Conservation (phyloP, 2,113 vertebrate genomes). For the Nothobranchius furzeri region DNA sequence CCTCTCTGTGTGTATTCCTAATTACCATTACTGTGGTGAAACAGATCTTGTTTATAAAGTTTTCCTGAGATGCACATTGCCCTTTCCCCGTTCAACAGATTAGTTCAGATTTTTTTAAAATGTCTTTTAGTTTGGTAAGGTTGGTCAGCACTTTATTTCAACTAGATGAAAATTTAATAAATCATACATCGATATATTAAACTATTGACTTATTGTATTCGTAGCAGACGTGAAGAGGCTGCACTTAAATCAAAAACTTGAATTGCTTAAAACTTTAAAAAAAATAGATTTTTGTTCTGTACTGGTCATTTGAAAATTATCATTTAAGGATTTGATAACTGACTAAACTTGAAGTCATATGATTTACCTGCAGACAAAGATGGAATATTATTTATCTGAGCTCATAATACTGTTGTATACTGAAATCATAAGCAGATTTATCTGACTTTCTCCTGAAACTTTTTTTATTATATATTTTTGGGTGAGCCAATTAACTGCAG, state of each 20-base stretch:
- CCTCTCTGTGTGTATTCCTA: neutral
- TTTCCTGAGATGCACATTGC: neutral
- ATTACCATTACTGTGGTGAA: neutral
- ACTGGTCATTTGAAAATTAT: neutral
- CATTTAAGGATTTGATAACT: neutral
- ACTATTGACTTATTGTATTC: neutral
- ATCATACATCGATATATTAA: neutral
- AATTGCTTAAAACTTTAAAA: neutral
- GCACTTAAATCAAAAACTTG: neutral
- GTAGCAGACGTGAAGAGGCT: neutral
- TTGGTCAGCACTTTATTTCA: neutral
- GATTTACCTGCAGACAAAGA: neutral
- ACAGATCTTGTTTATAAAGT: neutral
- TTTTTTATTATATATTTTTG: no score
- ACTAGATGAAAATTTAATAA: neutral
- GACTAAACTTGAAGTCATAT: neutral
- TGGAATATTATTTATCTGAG: neutral
- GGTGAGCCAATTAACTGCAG: no score
- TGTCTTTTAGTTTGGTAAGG: neutral
- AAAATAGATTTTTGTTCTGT: neutral
- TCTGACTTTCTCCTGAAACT: no score
- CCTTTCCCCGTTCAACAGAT: neutral
- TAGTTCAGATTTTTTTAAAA: neutral
- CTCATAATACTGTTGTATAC: neutral
- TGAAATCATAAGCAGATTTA: no score